These are phyloP conservation scores for Zosterops lateralis DNA, from an alignment of 2,113 vertebrate species.

Conservation along the genomic window DNA sequence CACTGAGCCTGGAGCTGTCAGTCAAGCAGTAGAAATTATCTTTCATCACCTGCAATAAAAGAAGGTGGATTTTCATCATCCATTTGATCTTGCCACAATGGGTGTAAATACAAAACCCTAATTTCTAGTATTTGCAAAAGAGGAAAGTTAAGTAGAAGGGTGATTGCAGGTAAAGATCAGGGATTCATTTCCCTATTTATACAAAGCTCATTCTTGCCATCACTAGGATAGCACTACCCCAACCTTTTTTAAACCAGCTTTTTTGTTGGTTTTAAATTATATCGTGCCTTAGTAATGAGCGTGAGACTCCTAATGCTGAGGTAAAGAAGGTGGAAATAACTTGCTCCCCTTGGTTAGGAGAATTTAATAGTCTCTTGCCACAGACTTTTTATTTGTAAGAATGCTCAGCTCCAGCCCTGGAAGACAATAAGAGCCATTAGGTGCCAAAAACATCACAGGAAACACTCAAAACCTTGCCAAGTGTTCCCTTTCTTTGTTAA, in stretches of 20 bases:
- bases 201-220: not conserved
- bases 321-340: not conserved
- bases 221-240: not conserved
- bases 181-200: not conserved
- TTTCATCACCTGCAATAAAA: not conserved
- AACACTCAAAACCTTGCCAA: constrained; percentile 2
- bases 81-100: not conserved
- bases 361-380: not conserved
- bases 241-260: not conserved
- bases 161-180: not conserved
- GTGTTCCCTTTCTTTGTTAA: constrained; percentile 18
- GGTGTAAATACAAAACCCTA: not conserved
- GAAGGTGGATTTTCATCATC: not conserved
- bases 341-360: not conserved
- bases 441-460: not conserved
- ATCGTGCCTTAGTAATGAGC: not conserved
- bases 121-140: not conserved
- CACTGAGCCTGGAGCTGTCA: not conserved
- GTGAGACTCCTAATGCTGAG: not conserved
- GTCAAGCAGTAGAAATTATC: not conserved
- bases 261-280: not conserved
- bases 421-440: not conserved
- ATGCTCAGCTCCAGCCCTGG: not conserved
- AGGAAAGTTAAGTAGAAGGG: not conserved
- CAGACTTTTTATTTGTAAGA: not conserved